Evolutionary conservation across 2,797 vertebrate genomes (phyloP).

Genomic region (Cetoscarus ocellatus): DNA sequence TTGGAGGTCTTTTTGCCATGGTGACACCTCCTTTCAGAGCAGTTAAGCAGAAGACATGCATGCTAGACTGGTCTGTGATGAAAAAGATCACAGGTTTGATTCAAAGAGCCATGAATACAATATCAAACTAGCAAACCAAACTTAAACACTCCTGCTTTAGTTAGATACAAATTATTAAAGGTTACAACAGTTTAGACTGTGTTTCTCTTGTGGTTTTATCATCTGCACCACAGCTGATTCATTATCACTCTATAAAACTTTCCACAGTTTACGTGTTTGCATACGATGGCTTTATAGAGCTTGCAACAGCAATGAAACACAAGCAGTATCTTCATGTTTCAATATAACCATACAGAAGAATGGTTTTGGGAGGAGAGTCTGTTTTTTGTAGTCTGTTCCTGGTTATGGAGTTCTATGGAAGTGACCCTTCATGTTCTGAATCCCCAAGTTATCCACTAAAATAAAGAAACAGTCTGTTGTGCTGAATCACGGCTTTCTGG

Average conservation of each 20-base stretch:
- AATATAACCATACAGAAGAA: background rate
- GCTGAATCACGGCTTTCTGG: conserved; percentile 36
- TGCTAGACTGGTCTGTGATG: conserved; percentile 33
- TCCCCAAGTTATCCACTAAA: conserved; percentile 7
- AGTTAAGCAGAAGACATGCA: conserved; percentile 5
- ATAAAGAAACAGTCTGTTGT: conserved; percentile 1
- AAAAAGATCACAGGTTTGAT: conserved; percentile 29
- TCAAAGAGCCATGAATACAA: background rate
- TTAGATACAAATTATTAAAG: background rate
- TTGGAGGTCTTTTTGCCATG: conserved; percentile 41
- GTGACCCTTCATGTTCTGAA: conserved; percentile 5
- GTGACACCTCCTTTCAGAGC: conserved; percentile 39
- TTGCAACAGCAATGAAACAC: background rate
- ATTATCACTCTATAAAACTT: background rate
- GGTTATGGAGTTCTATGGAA: background rate
- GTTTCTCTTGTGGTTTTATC: background rate
- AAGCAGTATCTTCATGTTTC: background rate
- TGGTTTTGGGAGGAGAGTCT: background rate
- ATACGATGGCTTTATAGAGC: background rate
- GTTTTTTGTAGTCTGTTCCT: background rate
- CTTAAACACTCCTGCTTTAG: background rate
- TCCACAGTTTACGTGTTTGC: background rate
- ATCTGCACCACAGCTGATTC: background rate
- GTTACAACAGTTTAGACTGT: background rate
- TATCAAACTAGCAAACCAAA: conserved; percentile 12